These are phyloP conservation scores for Malthinus seriepunctatus DNA, from an alignment of 2,888 invertebrate species.

Conservation along the genomic window DNA sequence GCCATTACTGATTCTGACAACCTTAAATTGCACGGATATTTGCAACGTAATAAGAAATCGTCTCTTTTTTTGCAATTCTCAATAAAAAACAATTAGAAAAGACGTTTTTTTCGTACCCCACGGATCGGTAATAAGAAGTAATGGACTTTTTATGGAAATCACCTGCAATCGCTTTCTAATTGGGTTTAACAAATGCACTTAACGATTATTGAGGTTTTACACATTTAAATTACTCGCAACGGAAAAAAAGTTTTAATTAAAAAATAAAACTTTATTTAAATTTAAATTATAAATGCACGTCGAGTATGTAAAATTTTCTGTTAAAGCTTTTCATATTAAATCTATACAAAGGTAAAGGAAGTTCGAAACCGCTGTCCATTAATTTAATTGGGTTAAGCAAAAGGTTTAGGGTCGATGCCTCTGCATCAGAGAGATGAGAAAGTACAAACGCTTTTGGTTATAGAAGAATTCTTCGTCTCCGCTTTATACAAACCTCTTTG, in stretches of 20 bases:
- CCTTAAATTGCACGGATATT: too few species aligned
- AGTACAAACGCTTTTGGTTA: constrained; percentile 13
- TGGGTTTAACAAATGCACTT: constrained; percentile 49
- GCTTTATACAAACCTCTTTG: constrained; percentile 43
- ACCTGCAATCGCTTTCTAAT: constrained; percentile 47
- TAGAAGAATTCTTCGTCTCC: constrained; percentile 41
- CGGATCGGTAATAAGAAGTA: constrained; percentile 44
- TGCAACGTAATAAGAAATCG: too few species aligned
- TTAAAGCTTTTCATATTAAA: not conserved
- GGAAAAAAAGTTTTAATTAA: not conserved
- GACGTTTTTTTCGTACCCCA: constrained; percentile 15
- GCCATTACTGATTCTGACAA: too few species aligned
- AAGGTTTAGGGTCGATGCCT: constrained; percentile 36
- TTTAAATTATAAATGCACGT: too few species aligned
- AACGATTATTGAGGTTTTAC: constrained; percentile 42
- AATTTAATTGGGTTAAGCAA: constrained; percentile 49
- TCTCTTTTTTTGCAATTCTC: not conserved
- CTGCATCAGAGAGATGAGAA: constrained; percentile 23
- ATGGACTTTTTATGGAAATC: constrained; percentile 51
- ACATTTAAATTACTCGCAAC: not conserved
- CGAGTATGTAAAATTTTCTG: not conserved
- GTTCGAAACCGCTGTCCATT: constrained; percentile 39
- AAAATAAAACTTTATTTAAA: too few species aligned
- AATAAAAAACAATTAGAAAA: constrained; percentile 24
- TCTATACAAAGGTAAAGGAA: constrained; percentile 37